Conservation (phyloP, 2,888 invertebrate species). For the Neria commutata region DNA sequence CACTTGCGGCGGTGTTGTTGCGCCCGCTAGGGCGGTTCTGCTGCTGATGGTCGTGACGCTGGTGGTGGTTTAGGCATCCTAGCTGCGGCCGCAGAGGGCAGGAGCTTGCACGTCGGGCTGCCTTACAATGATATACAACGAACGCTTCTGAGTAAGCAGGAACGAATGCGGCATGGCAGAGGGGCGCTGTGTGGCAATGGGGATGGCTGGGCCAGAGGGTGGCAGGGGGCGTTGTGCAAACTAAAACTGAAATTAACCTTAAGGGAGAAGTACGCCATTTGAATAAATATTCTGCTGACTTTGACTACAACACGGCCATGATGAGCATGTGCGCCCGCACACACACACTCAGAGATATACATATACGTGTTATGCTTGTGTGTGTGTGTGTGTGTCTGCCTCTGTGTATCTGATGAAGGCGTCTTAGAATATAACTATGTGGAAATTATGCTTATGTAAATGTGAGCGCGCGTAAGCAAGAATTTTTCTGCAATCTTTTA, state of each 20-base stretch:
- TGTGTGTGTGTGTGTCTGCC: conserved; percentile 18
- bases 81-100: conserved; percentile 5
- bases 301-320: conserved; percentile 22
- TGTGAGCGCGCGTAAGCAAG: conserved; percentile 35
- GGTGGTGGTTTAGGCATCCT: conserved; percentile 29
- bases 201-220: not conserved
- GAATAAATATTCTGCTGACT: conserved; percentile 58
- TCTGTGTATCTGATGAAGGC: conserved; percentile 5
- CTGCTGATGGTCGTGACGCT: too few species aligned
- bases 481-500: conserved; percentile 24
- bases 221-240: conserved; percentile 7
- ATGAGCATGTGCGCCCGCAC: not conserved
- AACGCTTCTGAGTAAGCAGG: too few species aligned
- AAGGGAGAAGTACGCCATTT: conserved; percentile 50
- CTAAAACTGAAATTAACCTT: conserved; percentile 54
- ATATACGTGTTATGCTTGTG: conserved; percentile 4
- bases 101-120: too few species aligned
- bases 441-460: conserved; percentile 56
- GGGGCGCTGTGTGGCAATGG: conserved; percentile 17
- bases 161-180: not conserved
- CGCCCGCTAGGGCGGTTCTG: conserved; percentile 14
- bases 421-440: conserved; percentile 46
- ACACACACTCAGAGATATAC: not conserved
- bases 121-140: too few species aligned
- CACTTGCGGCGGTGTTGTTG: not conserved